Evolutionary conservation across 2,113 vertebrate species (phyloP), one percentile per base, ranked within the genome.

Genomic region (Polypterus bichir): DNA sequence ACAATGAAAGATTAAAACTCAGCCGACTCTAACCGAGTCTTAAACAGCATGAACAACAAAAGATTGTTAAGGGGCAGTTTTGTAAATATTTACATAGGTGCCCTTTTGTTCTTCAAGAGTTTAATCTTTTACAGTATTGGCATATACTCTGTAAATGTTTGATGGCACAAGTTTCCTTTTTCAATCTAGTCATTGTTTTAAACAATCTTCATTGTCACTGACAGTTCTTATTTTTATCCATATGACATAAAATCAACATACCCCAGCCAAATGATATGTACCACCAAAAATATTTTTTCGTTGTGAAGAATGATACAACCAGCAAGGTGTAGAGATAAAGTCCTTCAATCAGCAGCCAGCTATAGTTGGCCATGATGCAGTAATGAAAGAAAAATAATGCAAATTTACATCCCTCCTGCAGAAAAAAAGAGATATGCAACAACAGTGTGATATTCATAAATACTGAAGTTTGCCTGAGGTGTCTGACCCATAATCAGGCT

Each of bases 291-390:
- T 86, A 90, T 70, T 88, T 91, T 75, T 66, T 89, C 71, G 91
- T 81, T 0, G 89, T 92, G 88, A 90, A 95, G 81, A 94, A 92
- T 67, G 91, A 92, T 76, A 91, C 68, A 64, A 80, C 82, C 58
- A 97, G 86, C 57, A 97, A 82, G 0, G 88, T 89, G 75, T 97
- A 91, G 6, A 98, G 91, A 71, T 96, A 97, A 62, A 97, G 86
- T 6, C 91, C 92, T 73, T 97, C 95, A 54, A 89, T 88, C 2
- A 98, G 81, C 70, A 97, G 79, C 95, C 95, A 97, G 80, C 88
- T 90, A 70, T 94, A 97, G 81, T 97, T 98, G 11, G 89, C 89
- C 84, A 97, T 73, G 75, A 95, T 94, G 76, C 89, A 92, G 72
- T 95, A 97, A 75, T 97, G 92, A 70, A 92, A 92, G 69, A 94